Evolutionary conservation across 2,113 vertebrate species (phyloP), one percentile per base, ranked within the genome.

Genomic region (Passer domesticus): DNA sequence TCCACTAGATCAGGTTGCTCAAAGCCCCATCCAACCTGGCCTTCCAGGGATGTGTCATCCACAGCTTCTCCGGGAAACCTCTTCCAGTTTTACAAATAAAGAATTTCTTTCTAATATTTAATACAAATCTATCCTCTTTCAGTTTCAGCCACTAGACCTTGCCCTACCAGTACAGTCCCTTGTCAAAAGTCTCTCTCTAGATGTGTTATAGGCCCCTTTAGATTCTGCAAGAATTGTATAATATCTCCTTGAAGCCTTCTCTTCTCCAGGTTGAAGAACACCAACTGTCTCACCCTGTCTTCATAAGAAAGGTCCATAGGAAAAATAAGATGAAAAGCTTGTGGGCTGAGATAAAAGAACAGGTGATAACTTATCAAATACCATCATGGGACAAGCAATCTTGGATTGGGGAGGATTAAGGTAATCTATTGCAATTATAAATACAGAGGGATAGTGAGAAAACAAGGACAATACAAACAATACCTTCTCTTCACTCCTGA

Each of bases 331-430:
- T 15, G 0, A 50, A 82, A 68, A 39, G 1, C 10, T 49, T 62
- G 9, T 50, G 25, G 33, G 3, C 9, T 70, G 35, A 72, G 24
- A 59, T 49, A 74, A 74, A 69, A 56, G 18, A 58, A 37, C 15
- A 20, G 4, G 5, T 43, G 41, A 53, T 49, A 9, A 20, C 3
- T 75, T 70, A 46, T 10, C 18, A 30, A 9, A 60, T 59, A 55
- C 1, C 7, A 15, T 37, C 3, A 37, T 2, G 0, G 18, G 30
- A 28, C 92, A 84, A 85, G 10, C 2, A 56, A 4, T 10, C 4
- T 64, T 0, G 0, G 28, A 63, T 88, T 79, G 16, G 16, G 21
- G 21, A 87, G 62, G 10, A 60, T 35, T n/a, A 46, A 43, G 72
- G 4, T 30, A 39, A 60, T 30, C 21, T 58, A 33, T 49, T 68